Evolutionary conservation across 1,140 invertebrate species (phyloP).

Genomic region (Drosophila insularis): DNA sequence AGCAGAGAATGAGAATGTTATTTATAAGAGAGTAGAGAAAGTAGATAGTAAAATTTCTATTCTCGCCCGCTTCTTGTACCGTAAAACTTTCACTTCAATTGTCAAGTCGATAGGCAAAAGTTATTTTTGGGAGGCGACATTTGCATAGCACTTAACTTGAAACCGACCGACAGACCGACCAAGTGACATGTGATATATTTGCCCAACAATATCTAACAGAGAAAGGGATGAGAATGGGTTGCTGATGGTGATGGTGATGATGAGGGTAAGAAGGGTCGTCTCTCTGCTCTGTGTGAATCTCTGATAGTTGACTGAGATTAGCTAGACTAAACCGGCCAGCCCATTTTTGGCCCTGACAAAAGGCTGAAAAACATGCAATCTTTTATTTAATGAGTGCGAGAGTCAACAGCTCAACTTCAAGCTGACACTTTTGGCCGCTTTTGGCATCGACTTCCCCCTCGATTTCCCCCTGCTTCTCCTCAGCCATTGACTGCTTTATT

Average conservation of each 20-base stretch:
- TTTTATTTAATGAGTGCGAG: slow-evolving; percentile 79
- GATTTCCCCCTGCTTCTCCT: not conserved
- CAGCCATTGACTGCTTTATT: slow-evolving; percentile 31
- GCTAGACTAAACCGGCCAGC: slow-evolving; percentile 22
- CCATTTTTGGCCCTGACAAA: slow-evolving; percentile 46
- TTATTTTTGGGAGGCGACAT: slow-evolving; percentile 47
- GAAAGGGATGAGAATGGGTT: not conserved
- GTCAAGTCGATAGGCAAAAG: slow-evolving; percentile 55
- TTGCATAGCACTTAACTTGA: slow-evolving; percentile 53
- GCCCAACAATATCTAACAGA: slow-evolving; percentile 8
- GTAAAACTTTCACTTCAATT: slow-evolving; percentile 47
- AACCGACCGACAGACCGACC: slow-evolving; percentile 7
- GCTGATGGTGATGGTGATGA: not conserved
- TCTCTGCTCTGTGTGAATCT: not conserved
- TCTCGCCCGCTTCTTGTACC: not conserved
- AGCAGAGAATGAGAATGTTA: not conserved
- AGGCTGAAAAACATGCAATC: slow-evolving; percentile 76
- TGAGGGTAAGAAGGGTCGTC: not conserved
- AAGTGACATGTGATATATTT: slow-evolving; percentile 20
- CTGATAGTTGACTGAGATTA: slow-evolving; percentile 45
- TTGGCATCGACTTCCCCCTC: slow-evolving; percentile 17
- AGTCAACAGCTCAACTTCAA: slow-evolving; percentile 79
- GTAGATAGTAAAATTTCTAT: not conserved
- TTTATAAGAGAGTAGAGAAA: not conserved
- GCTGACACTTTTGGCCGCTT: slow-evolving; percentile 66